Base-by-base conservation (phyloP, 2,797 vertebrate genomes). In the Artibeus jamaicensis region DNA sequence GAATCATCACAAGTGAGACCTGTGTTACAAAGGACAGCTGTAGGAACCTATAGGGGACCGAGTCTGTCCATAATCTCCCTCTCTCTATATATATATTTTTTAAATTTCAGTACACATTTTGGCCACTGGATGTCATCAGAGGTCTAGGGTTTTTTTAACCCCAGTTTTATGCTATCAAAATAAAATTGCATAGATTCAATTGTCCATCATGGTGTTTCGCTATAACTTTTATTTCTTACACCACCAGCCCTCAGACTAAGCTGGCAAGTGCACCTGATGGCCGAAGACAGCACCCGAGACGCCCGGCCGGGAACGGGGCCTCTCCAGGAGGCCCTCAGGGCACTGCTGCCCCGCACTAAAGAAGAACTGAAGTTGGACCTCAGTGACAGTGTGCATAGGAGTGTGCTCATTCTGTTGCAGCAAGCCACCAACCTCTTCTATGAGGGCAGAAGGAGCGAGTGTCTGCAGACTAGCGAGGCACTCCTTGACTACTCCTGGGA, bases 401-500 rank as follows among this genome's bases (percentile, higher is more conserved):
- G 99, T 9, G 79, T 99, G 29, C 73, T 97, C 92, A 89, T 82
- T 26, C 81, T 99, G 65, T 97, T 99, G 55, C 98, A 94, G 65
- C 91, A 95, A 18, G 98, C 97, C 29, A 97, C 98, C 2, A 94
- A 50, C 37, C 98, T 99, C 89, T 97, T 99, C 19, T 99, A 99
- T 83, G 26, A 86, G 1, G 76, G 91, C 74, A 24, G 42, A 8
- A 7, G 32, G 44, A 78, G 46, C 19, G 59, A 70, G 53, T 98
- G 97, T 11, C 86, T 96, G 87, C 98, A 98, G 42, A 93, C 96
- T 0, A 98, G 99, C 22, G 99, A 99, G 98, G 96, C 98, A 11
- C 18, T 99, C 77, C 94, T 99, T 19, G 99, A 99, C 95, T 98
- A 99, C 57, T 98, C 99, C 1, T 99, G 99, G 99, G 99, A 99